Conservation (phyloP, 1,140 invertebrate genomes). For the Drosophila nasuta region DNA sequence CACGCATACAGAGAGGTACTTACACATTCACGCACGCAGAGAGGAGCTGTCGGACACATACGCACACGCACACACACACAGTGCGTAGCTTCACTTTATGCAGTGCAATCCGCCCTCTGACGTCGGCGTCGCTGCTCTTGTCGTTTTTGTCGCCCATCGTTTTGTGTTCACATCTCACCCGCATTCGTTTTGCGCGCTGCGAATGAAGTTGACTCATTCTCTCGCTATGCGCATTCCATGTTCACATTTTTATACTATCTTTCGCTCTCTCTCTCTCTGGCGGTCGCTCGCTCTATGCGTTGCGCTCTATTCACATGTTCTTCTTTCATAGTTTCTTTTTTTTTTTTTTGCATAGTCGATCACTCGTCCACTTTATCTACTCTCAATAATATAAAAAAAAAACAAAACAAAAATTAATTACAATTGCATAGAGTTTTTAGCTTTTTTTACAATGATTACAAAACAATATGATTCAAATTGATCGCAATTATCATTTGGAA, state of each 20-base stretch:
- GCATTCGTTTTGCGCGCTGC: conserved; percentile 1
- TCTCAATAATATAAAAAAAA: no score
- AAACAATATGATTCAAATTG: no score
- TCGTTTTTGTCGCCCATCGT: neutral
- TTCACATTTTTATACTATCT: conserved; percentile 8
- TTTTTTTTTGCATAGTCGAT: no score
- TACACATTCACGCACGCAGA: conserved; percentile 5
- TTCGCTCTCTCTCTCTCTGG: neutral
- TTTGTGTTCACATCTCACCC: conserved; percentile 7
- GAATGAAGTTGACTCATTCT: conserved; percentile 37
- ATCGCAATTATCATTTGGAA: neutral
- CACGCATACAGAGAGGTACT: neutral
- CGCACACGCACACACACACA: neutral
- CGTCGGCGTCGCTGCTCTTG: neutral
- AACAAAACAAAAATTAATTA: no score
- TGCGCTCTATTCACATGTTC: neutral
- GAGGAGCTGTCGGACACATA: conserved; percentile 19
- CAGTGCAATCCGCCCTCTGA: conserved; percentile 17
- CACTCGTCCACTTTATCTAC: no score
- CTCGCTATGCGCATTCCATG: conserved; percentile 27
- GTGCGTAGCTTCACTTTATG: conserved; percentile 32
- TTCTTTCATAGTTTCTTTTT: no score
- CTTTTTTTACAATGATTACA: no score
- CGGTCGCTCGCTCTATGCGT: neutral
- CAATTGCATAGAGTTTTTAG: no score